phyloP scores from a whole-genome alignment of 2,888 invertebrate genomes.

The Pristionchus mayeri region DNA sequence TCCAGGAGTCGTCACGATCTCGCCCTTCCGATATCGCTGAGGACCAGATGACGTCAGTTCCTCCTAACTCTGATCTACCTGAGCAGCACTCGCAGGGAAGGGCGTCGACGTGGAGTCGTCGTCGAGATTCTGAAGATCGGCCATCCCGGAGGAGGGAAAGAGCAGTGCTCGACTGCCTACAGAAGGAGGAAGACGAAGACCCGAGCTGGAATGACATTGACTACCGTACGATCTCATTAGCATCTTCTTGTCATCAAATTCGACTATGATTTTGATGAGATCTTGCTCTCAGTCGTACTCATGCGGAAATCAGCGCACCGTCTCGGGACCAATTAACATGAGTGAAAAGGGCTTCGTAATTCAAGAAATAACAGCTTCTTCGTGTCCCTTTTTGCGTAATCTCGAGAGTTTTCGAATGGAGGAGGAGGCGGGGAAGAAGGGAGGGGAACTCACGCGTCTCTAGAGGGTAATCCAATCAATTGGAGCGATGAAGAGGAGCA shows the following conservation, averaged over 20 bases:
- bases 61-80: background rate
- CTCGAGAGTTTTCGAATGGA: slow-evolving; percentile 30
- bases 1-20: slow-evolving; percentile 86
- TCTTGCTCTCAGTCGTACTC: background rate
- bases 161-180: slow-evolving; percentile 26
- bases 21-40: slow-evolving; percentile 85
- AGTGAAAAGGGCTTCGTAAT: slow-evolving; percentile 6
- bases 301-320: background rate
- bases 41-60: background rate
- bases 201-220: background rate
- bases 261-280: background rate
- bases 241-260: background rate
- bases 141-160: background rate
- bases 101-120: slow-evolving; percentile 17
- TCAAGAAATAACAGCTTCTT: slow-evolving; percentile 25
- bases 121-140: background rate
- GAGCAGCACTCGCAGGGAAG: slow-evolving; percentile 81
- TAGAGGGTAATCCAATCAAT: slow-evolving; percentile 26
- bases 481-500: slow-evolving; percentile 25
- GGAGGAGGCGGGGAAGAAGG: slow-evolving; percentile 72
- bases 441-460: slow-evolving; percentile 83
- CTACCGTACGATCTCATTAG: background rate
- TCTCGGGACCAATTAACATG: background rate
- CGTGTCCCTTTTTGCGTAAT: slow-evolving; percentile 50
- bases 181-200: slow-evolving; percentile 41